phyloP scores from a whole-genome alignment of 1,140 invertebrate genomes.

The Drosophila athabasca region DNA sequence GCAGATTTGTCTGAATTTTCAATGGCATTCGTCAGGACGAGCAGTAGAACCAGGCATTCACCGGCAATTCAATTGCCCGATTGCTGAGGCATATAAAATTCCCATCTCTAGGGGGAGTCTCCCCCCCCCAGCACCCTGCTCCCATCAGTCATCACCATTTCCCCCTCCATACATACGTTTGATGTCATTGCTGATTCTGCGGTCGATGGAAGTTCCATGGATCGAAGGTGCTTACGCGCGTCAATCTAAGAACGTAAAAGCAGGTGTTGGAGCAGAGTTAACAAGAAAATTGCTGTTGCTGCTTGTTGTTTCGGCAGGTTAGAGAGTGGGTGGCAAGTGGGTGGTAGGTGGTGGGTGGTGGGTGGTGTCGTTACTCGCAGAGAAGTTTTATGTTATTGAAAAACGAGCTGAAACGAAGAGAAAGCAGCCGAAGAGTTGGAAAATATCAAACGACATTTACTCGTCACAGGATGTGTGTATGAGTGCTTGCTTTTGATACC shows the following conservation, averaged over 20 bases:
- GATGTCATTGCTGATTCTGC: conserved; percentile 59
- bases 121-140: conserved; percentile 2
- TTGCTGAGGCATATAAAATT: conserved; percentile 43
- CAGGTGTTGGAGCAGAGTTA: conserved; percentile 52
- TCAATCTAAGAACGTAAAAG: conserved; percentile 34
- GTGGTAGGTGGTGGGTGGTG: conserved; percentile 7
- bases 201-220: conserved; percentile 27
- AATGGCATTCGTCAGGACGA: conserved; percentile 51
- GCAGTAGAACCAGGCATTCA: conserved; percentile 17
- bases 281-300: conserved; percentile 53
- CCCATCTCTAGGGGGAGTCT: conserved; percentile 4
- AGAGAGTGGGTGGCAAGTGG: conserved; percentile 1
- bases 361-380: conserved; percentile 51
- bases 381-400: conserved; percentile 79
- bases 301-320: conserved; percentile 9
- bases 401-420: conserved; percentile 51
- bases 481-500: neutral
- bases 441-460: conserved; percentile 69
- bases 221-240: conserved; percentile 35
- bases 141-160: neutral
- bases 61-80: conserved; percentile 31
- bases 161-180: conserved; percentile 33
- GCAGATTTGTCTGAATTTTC: conserved; percentile 64
- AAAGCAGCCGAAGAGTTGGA: conserved; percentile 65
- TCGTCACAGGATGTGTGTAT: conserved; percentile 32